A percentile compares a stretch with the other conserved stretches of the same genome.
phyloP scores from a whole-genome alignment of 2,113 vertebrate species.

The crab-eating macaque (Macaca fascicularis) region T2T-MFA8v1.1 NC_088388.1:52209001-52209500 shows the following conservation, averaged over 20 bases:
- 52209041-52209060: not conserved
- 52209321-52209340: not conserved
- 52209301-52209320: not conserved
- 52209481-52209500: not conserved
- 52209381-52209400: not conserved
- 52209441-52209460: constrained; percentile 12
- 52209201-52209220: not conserved
- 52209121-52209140: not conserved
- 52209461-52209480: constrained; percentile 1
- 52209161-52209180: not conserved
- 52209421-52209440: not conserved
- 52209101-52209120: not conserved
- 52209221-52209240: not conserved
- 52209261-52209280: not conserved
- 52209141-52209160: not conserved
- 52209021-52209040: not conserved
- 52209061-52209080: not conserved
- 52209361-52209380: not conserved
- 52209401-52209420: not conserved
- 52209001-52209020: not conserved
- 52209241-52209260: not conserved
- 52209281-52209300: not conserved
- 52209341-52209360: not conserved
- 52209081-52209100: not conserved
- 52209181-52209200: not conserved